Base-by-base conservation (phyloP, 2,888 invertebrate genomes). In the Atethmia centrago region DNA sequence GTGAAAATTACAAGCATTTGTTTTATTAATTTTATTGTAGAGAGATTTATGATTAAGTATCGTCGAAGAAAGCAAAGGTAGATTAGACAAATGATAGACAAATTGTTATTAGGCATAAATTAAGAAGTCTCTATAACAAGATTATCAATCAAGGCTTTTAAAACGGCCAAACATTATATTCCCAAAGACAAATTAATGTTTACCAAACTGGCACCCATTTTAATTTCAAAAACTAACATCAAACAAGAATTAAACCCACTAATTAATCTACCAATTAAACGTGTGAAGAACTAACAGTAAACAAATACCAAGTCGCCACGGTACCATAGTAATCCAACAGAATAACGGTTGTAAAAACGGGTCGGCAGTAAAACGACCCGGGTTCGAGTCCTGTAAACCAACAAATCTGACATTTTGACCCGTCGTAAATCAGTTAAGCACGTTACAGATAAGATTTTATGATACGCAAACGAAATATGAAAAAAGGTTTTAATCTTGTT, bases 351-450 rank as follows among this genome's bases (percentile, higher is more conserved):
- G 89, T 95, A 95, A 95, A 94, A 94, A 85, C 87, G 87, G 88
- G 84, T 80, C 89, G 87, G 91, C 90, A 94, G 93, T 95, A 95
- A 95, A 95, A 90, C 93, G 94, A 92, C 94, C 94, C 93, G 88
- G 92, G 95, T 95, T 95, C 92, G 94, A 93, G 89, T 85, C 92
- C 87, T 89, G 94, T 95, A 95, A 95, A 96, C 95, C 93, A 95
- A 96, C 96, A 95, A 95, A 95, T 95, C 95, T 95, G 95, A 95
- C 95, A 95, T 95, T 94, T 95, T 95, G 95, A 95, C 95, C 95
- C 90, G 89, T 95, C 95, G 93, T 96, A 96, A 96, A 96, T 96
- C 95, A 95, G 94, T 95, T 96, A 95, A 94, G 92, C 95, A 93
- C 95, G 94, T 93, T 93, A 93, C 93, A 95, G 95, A 95, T 95